Evolutionary conservation across 2,888 invertebrate genomes (phyloP).

Genomic region (Dione vanillae): DNA sequence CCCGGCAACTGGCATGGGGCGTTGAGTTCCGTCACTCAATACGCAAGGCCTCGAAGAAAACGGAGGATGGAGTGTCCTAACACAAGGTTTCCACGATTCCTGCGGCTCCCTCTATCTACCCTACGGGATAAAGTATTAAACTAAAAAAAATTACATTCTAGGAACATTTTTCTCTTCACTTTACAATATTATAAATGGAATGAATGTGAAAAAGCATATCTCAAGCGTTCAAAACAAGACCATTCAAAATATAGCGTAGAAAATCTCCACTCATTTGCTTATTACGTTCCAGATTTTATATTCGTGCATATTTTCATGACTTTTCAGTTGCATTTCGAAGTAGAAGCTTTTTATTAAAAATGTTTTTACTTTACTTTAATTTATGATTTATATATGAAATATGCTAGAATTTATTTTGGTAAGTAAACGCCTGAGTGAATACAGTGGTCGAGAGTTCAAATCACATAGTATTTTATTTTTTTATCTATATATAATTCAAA

Average conservation of each 20-base stretch:
- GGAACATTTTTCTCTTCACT: not conserved
- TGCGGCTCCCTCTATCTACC: too few species aligned
- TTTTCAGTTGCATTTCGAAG: constrained; percentile 46
- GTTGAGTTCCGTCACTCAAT: not conserved
- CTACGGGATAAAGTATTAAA: too few species aligned
- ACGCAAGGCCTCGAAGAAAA: not conserved
- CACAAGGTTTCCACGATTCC: too few species aligned
- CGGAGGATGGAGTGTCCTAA: too few species aligned
- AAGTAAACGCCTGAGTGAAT: too few species aligned
- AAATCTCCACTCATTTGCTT: constrained; percentile 21
- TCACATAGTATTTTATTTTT: too few species aligned
- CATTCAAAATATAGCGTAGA: not conserved
- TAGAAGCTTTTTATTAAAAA: not conserved
- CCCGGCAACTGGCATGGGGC: too few species aligned
- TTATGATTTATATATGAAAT: not conserved
- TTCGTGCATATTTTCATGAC: not conserved
- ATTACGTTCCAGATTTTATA: constrained; percentile 11
- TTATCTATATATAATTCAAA: too few species aligned
- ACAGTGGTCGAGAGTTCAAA: too few species aligned
- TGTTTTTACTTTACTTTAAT: not conserved
- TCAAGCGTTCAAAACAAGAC: constrained; percentile 5
- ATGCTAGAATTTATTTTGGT: not conserved
- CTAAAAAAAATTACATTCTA: not conserved
- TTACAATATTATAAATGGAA: not conserved
- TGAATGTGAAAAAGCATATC: not conserved